These are phyloP conservation scores for Caenorhabditis wallacei DNA, from an alignment of 2,888 invertebrate species.

Conservation along the genomic window DNA sequence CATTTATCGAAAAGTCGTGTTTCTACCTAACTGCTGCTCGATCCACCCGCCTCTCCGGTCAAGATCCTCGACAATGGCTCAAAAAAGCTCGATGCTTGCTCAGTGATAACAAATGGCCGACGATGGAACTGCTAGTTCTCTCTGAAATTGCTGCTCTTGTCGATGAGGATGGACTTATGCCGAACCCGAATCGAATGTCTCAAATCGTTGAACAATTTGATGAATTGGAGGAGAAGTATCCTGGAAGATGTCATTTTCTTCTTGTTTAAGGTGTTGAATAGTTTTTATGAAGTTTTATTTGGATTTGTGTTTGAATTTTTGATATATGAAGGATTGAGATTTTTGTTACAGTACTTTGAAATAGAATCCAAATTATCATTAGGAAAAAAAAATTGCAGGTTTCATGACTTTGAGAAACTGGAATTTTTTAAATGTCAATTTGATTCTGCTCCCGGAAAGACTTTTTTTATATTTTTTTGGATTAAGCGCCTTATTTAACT, in stretches of 20 bases:
- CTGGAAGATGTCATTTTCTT: not conserved
- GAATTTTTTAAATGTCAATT: too few relatives aligned
- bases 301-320: too few relatives aligned
- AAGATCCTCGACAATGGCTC: not conserved
- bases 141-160: not conserved
- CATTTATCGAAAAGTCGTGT: not conserved
- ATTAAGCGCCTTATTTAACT: too few relatives aligned
- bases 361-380: too few relatives aligned
- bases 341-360: too few relatives aligned
- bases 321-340: too few relatives aligned
- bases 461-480: too few relatives aligned
- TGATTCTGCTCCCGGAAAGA: too few relatives aligned
- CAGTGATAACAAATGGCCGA: not conserved
- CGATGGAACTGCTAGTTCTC: not conserved
- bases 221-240: not conserved
- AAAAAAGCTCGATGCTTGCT: not conserved
- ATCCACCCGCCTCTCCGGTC: not conserved
- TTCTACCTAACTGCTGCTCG: conserved; percentile 1
- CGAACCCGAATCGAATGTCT: not conserved
- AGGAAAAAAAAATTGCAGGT: too few relatives aligned
- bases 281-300: too few relatives aligned
- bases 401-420: too few relatives aligned
- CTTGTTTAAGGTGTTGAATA: not conserved
- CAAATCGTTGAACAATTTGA: not conserved
- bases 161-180: not conserved